Evolutionary conservation across 1,140 invertebrate genomes (phyloP).

Genomic region (Cephus cinctus): DNA sequence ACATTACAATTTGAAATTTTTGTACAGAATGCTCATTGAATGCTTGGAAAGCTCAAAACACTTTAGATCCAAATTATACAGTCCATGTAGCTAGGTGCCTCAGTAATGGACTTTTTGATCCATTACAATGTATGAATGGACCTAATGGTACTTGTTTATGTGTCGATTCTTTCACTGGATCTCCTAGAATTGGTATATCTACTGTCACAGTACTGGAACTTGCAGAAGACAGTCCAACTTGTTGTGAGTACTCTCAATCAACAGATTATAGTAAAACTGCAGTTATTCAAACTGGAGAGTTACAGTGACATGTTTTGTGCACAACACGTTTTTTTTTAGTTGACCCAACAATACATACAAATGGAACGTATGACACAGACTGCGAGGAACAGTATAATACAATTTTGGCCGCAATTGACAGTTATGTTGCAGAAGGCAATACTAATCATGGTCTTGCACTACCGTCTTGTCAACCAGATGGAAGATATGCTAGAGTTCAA

Average conservation of each 20-base stretch:
- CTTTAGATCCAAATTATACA: conserved; percentile 4
- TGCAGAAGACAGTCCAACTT: conserved; percentile 46
- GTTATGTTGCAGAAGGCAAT: no score
- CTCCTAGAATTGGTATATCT: conserved; percentile 26
- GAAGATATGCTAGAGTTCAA: conserved; percentile 50
- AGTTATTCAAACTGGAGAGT: no score
- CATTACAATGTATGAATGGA: conserved; percentile 54
- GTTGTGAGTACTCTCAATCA: conserved; percentile 53
- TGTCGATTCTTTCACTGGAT: conserved; percentile 53
- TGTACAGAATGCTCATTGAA: conserved; percentile 22
- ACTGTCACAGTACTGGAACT: conserved; percentile 47
- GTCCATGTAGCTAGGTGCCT: conserved; percentile 47
- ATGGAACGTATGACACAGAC: conserved; percentile 47
- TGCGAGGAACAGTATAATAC: conserved; percentile 51
- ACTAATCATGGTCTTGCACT: conserved; percentile 45
- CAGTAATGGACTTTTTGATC: conserved; percentile 58
- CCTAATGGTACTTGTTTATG: conserved; percentile 56
- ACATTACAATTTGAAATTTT: conserved; percentile 5
- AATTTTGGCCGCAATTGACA: conserved; percentile 36
- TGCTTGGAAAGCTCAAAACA: conserved; percentile 19
- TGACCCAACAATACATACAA: conserved; percentile 31
- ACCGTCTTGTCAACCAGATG: conserved; percentile 58
- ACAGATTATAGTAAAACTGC: conserved; percentile 2
- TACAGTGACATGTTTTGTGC: conserved; percentile 1
- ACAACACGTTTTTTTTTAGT: conserved; percentile 25